Conservation (phyloP, 2,113 vertebrate genomes). For the Acrocephalus arundinaceus region DNA sequence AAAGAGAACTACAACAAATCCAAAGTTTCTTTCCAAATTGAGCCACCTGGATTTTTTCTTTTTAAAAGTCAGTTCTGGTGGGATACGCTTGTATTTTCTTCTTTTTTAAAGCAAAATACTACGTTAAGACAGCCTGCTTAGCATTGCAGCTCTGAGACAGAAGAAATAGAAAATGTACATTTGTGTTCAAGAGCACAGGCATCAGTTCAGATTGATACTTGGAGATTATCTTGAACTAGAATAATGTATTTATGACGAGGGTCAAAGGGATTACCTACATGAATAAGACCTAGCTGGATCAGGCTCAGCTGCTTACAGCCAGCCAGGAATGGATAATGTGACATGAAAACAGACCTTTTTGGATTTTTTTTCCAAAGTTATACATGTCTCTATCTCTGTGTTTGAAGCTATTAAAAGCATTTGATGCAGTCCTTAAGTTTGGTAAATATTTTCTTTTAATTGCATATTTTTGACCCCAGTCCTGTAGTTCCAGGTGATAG, state of each 20-base stretch:
- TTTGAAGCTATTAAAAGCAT: neutral
- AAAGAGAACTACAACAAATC: conserved; percentile 60
- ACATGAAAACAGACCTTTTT: conserved; percentile 11
- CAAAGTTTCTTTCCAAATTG: conserved; percentile 51
- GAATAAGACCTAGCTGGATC: conserved; percentile 35
- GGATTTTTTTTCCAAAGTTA: neutral
- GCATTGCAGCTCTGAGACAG: neutral
- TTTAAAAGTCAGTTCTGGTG: neutral
- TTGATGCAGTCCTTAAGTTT: neutral
- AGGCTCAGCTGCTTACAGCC: conserved; percentile 30
- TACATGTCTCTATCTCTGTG: neutral
- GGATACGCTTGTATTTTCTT: neutral
- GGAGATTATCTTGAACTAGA: conserved; percentile 60
- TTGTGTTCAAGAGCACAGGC: conserved; percentile 20
- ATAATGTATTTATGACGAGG: conserved; percentile 53
- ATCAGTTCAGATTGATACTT: conserved; percentile 49
- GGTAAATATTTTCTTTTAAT: neutral
- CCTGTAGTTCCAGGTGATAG: neutral
- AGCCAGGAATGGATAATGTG: neutral
- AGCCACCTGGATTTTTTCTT: conserved; percentile 48
- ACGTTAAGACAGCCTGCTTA: neutral
- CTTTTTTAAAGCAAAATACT: neutral
- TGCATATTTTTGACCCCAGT: neutral
- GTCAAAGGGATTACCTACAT: conserved; percentile 53
- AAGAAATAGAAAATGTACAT: neutral